A percentile compares a stretch with the other conserved stretches of the same genome.
Conservation (phyloP, 2,888 invertebrate genomes). For the Erebia ligea region DNA sequence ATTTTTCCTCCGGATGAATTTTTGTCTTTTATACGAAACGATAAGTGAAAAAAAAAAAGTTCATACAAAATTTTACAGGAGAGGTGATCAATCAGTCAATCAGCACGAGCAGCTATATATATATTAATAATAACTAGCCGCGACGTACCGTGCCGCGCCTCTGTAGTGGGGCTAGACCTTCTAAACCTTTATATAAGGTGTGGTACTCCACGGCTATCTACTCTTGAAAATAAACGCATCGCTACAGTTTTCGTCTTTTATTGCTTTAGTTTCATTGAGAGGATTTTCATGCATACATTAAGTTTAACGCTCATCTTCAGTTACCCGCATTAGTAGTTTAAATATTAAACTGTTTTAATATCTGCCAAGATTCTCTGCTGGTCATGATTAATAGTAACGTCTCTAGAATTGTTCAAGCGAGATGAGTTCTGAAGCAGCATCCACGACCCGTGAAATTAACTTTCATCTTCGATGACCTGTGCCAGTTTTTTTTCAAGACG, state of each 20-base stretch:
- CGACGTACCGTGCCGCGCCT: no score
- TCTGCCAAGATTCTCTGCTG: slow-evolving; percentile 49
- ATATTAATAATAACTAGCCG: no score
- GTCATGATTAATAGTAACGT: slow-evolving; percentile 73
- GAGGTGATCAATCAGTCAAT: no score
- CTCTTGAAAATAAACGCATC: no score
- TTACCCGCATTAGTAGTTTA: slow-evolving; percentile 10
- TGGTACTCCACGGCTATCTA: no score
- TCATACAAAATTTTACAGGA: no score
- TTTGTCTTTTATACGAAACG: no score
- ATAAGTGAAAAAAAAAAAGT: no score
- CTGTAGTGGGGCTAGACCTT: no score
- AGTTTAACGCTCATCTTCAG: neutral
- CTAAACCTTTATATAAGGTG: no score
- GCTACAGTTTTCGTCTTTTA: neutral
- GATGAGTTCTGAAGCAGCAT: slow-evolving; percentile 57
- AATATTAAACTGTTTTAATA: slow-evolving; percentile 20
- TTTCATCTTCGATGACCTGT: slow-evolving; percentile 69
- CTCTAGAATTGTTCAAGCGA: slow-evolving; percentile 73
- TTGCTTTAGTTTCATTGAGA: neutral
- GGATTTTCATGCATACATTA: neutral
- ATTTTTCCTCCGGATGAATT: no score
- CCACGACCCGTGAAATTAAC: slow-evolving; percentile 80
- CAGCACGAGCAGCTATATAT: no score
- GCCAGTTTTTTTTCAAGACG: slow-evolving; percentile 60